Evolutionary conservation across 2,888 invertebrate species (phyloP).

Genomic region (Nephrotoma guestfalica): DNA sequence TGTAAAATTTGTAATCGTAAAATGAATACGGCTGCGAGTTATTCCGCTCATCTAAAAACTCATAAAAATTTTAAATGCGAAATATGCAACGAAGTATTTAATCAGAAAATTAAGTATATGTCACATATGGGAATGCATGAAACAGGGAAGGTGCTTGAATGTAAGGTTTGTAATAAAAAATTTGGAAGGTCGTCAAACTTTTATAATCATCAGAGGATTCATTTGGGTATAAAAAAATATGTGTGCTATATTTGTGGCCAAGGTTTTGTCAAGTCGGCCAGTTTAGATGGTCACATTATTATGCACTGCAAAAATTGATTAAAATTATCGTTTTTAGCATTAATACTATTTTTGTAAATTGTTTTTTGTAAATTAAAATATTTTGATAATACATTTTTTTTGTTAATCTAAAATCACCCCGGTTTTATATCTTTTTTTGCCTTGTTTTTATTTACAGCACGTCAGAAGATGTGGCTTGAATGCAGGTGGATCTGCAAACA

Average conservation of each 20-base stretch:
- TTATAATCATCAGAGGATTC: constrained; percentile 10
- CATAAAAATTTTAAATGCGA: constrained; percentile 19
- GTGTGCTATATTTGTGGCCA: constrained; percentile 9
- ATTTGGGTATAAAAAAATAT: constrained; percentile 9
- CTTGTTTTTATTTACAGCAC: too few relatives aligned
- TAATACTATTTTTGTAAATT: too few relatives aligned
- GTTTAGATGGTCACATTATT: constrained; percentile 9
- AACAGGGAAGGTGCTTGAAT: constrained; percentile 8
- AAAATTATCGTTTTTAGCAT: too few relatives aligned
- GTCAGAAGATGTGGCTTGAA: too few relatives aligned
- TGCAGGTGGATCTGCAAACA: too few relatives aligned
- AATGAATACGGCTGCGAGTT: constrained; percentile 29
- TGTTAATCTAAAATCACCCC: too few relatives aligned
- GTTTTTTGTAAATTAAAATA: too few relatives aligned
- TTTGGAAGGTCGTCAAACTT: constrained; percentile 10
- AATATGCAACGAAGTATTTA: constrained; percentile 9
- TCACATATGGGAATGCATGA: constrained; percentile 10
- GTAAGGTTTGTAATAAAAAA: constrained; percentile 8
- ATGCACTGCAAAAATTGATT: constrained; percentile 6
- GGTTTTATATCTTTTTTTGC: too few relatives aligned
- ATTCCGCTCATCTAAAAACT: constrained; percentile 30
- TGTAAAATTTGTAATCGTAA: constrained; percentile 30
- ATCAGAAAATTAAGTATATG: constrained; percentile 10
- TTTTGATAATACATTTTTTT: too few relatives aligned
- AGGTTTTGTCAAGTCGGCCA: constrained; percentile 8